These are phyloP conservation scores for Phalanger gymnotis DNA, from an alignment of 2,797 vertebrate species.

Conservation along the genomic window DNA sequence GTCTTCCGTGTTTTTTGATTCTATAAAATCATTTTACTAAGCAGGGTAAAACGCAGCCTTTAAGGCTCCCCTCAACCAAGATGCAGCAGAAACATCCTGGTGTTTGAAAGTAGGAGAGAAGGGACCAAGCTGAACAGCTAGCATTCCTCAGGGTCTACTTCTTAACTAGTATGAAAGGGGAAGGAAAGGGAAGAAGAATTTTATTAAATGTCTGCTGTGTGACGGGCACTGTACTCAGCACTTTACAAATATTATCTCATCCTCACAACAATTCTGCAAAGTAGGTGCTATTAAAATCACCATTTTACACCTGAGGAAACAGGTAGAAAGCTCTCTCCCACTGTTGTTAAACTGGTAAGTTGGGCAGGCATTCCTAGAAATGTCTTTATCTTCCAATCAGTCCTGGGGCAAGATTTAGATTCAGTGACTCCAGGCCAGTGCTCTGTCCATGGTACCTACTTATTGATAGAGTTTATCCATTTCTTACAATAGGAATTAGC, in stretches of 20 bases:
- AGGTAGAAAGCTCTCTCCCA: not conserved
- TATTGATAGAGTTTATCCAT: not conserved
- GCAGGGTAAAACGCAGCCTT: not conserved
- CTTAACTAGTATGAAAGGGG: not conserved
- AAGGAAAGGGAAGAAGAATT: not conserved
- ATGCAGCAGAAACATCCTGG: not conserved
- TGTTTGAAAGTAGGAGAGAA: not conserved
- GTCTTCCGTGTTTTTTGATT: not conserved
- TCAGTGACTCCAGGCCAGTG: no score
- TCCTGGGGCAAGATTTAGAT: not conserved
- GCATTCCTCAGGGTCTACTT: not conserved
- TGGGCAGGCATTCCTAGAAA: no score
- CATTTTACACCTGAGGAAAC: not conserved
- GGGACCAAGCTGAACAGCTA: not conserved
- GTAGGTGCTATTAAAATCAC: not conserved
- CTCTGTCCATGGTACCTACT: not conserved
- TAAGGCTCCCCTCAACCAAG: not conserved
- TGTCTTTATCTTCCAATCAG: no score
- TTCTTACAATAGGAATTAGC: not conserved
- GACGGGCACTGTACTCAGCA: not conserved
- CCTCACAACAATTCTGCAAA: not conserved
- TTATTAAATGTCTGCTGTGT: not conserved
- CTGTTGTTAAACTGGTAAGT: not conserved
- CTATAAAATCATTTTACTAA: not conserved
- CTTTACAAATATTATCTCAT: not conserved